phyloP scores from a whole-genome alignment of 1,140 invertebrate genomes.

The Heliothis subflexa region DNA sequence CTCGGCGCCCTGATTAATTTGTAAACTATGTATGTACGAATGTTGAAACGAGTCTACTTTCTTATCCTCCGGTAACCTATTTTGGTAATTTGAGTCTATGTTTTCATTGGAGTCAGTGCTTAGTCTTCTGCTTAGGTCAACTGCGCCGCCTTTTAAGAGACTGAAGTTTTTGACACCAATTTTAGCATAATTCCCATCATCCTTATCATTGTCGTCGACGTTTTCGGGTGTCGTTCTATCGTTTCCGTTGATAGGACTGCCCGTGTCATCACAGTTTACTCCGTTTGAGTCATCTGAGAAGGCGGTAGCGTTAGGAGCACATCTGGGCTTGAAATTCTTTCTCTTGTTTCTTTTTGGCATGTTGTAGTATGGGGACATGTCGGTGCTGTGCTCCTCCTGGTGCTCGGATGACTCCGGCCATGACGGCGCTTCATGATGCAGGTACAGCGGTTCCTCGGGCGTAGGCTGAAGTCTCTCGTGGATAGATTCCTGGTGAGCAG shows the following conservation, averaged over 20 bases:
- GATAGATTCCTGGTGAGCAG: slow-evolving; percentile 82
- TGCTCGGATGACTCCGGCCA: slow-evolving; percentile 75
- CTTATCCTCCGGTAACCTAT: slow-evolving; percentile 78
- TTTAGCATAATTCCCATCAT: slow-evolving; percentile 73
- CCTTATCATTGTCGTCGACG: slow-evolving; percentile 71
- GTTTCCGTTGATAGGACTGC: slow-evolving; percentile 82
- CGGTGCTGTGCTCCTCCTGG: slow-evolving; percentile 82
- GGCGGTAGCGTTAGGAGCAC: slow-evolving; percentile 86
- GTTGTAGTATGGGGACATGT: slow-evolving; percentile 84
- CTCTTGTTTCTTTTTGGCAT: slow-evolving; percentile 88
- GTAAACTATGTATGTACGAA: slow-evolving; percentile 84
- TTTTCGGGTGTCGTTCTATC: slow-evolving; percentile 76
- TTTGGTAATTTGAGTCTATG: slow-evolving; percentile 81
- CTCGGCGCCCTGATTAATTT: slow-evolving; percentile 74
- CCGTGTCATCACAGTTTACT: slow-evolving; percentile 76
- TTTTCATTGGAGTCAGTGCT: slow-evolving; percentile 86
- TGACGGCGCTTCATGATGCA: slow-evolving; percentile 77
- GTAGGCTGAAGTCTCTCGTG: slow-evolving; percentile 81
- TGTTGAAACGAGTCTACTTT: slow-evolving; percentile 82
- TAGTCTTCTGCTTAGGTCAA: slow-evolving; percentile 82
- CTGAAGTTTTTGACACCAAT: slow-evolving; percentile 85
- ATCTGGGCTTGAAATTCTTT: slow-evolving; percentile 90
- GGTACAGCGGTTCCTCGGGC: slow-evolving; percentile 74
- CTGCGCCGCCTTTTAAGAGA: slow-evolving; percentile 82
- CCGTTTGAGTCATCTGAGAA: slow-evolving; percentile 84